Conservation (phyloP, 1,140 invertebrate species). For the Caenorhabditis inopinata region DNA sequence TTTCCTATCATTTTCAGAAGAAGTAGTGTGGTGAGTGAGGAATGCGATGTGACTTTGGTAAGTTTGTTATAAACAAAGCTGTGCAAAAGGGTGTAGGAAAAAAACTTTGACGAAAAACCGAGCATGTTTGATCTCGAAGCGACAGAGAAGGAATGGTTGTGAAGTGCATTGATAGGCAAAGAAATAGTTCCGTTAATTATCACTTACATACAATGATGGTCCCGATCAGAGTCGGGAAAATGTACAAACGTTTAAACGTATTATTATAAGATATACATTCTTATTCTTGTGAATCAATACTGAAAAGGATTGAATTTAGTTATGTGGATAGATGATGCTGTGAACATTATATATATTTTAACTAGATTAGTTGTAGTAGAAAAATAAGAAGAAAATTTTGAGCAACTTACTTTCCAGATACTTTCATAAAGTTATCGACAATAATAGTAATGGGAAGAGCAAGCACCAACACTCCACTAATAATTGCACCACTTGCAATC, state of each 20-base stretch:
- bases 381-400: no score
- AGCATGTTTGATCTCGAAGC: background rate
- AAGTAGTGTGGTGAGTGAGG: background rate
- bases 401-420: constrained; percentile 45
- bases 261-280: background rate
- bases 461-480: constrained; percentile 64
- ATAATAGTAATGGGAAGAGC: constrained; percentile 68
- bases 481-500: constrained; percentile 60
- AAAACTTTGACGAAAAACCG: background rate
- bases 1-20: no score
- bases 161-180: constrained; percentile 16
- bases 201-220: constrained; percentile 17
- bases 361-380: background rate
- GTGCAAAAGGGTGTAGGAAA: background rate
- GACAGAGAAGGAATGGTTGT: background rate
- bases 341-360: background rate
- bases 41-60: background rate
- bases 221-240: constrained; percentile 10
- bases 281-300: constrained; percentile 23
- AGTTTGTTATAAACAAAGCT: background rate
- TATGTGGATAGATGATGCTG: background rate
- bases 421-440: constrained; percentile 59
- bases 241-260: constrained; percentile 15
- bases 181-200: background rate
- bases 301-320: background rate